These are phyloP conservation scores for Drosophila prostipennis DNA, from an alignment of 2,888 invertebrate genomes.

Conservation along the genomic window DNA sequence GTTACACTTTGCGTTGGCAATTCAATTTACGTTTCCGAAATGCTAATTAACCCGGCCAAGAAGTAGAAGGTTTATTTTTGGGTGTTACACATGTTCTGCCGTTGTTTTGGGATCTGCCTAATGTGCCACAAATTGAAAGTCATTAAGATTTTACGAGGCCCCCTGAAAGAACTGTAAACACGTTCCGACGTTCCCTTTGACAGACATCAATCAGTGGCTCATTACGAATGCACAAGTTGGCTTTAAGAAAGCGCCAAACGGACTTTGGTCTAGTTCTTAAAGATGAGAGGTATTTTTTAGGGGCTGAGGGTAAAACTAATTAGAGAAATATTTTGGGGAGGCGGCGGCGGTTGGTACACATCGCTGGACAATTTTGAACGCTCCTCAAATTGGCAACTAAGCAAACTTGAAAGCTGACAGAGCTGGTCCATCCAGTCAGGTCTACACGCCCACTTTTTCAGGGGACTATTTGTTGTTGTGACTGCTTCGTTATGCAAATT, in stretches of 20 bases:
- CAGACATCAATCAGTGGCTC: slow-evolving; percentile 74
- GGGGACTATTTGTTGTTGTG: slow-evolving; percentile 38
- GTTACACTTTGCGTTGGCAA: slow-evolving; percentile 64
- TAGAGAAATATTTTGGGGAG: slow-evolving; percentile 51
- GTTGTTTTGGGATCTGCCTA: slow-evolving; percentile 49
- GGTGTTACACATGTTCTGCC: slow-evolving; percentile 38
- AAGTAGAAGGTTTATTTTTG: slow-evolving; percentile 14
- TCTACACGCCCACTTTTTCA: slow-evolving; percentile 42
- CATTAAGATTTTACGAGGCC: slow-evolving; percentile 63
- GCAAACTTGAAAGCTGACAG: slow-evolving; percentile 52
- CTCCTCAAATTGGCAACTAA: slow-evolving; percentile 63
- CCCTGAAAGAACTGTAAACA: slow-evolving; percentile 26
- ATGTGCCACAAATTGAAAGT: slow-evolving; percentile 79
- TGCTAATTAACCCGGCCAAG: slow-evolving; percentile 75
- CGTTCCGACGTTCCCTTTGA: slow-evolving; percentile 43
- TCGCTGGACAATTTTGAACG: slow-evolving; percentile 57
- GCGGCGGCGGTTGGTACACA: slow-evolving; percentile 39
- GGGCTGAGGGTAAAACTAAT: slow-evolving; percentile 65
- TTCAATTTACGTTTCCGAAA: slow-evolving; percentile 81
- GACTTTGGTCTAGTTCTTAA: slow-evolving; percentile 50
- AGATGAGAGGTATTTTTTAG: slow-evolving; percentile 21
- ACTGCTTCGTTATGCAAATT: slow-evolving; percentile 80
- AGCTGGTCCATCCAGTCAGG: slow-evolving; percentile 33
- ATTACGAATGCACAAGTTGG: slow-evolving; percentile 65
- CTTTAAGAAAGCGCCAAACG: slow-evolving; percentile 44